These are phyloP conservation scores for Agonopterix alstromeriana DNA, from an alignment of 2,888 invertebrate genomes.

Conservation along the genomic window DNA sequence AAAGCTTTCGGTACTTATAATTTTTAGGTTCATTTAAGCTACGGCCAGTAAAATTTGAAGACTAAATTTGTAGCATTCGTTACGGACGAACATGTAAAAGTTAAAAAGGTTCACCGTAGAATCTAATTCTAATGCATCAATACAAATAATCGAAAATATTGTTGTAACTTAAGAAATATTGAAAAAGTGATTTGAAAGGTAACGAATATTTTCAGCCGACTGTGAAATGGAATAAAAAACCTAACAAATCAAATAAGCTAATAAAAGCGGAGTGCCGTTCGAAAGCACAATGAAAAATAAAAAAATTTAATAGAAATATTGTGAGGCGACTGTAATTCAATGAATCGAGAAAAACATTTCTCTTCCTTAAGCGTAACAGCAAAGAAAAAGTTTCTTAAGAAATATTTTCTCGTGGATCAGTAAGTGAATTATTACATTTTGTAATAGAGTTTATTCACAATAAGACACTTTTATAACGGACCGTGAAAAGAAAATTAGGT, in stretches of 20 bases:
- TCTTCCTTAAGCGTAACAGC: conserved; percentile 19
- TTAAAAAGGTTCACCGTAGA: no score
- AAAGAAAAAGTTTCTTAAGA: conserved; percentile 17
- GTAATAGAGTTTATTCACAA: conserved; percentile 69
- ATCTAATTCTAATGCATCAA: no score
- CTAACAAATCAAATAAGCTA: conserved; percentile 45
- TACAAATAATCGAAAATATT: no score
- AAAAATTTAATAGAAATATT: conserved; percentile 67
- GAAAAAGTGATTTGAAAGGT: no score
- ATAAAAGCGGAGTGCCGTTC: conserved; percentile 28
- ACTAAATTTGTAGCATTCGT: no score
- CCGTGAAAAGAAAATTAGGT: conserved; percentile 23
- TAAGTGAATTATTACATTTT: conserved; percentile 69
- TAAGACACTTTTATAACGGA: conserved; percentile 35
- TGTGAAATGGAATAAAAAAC: neutral
- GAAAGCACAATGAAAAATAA: conserved; percentile 59
- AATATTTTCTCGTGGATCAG: conserved; percentile 31
- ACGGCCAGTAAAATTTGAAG: no score
- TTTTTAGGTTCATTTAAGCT: no score
- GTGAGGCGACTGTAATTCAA: conserved; percentile 60
- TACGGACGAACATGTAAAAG: no score
- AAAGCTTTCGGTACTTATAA: no score
- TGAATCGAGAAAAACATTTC: conserved; percentile 46
- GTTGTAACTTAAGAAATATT: no score
- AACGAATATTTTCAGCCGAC: no score